phyloP scores from a whole-genome alignment of 2,113 vertebrate species.

The Phaetusa simplex region DNA sequence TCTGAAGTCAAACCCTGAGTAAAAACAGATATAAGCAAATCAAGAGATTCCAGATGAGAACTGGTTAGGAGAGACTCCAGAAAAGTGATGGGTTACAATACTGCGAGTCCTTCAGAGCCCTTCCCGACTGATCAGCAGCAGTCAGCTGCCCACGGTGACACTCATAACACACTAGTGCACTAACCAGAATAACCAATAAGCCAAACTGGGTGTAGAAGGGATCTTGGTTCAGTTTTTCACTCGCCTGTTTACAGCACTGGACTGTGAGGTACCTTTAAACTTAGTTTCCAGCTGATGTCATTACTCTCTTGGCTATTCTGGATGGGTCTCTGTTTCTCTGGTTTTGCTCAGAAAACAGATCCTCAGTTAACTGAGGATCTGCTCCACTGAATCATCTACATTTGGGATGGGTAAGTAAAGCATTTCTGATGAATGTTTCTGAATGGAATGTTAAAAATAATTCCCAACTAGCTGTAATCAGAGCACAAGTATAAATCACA shows the following conservation, averaged over 20 bases:
- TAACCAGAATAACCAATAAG: not conserved
- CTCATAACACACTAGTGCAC: not conserved
- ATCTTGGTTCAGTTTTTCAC: not conserved
- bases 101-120: not conserved
- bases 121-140: not conserved
- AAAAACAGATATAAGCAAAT: not conserved
- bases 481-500: slow-evolving; percentile 16
- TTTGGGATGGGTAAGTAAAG: not conserved
- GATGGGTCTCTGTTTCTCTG: not conserved
- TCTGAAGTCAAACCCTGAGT: not conserved
- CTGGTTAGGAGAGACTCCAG: not conserved
- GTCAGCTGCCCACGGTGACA: not conserved
- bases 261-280: not conserved
- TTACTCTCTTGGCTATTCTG: not conserved
- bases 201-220: not conserved
- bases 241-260: not conserved
- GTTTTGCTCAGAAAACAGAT: not conserved
- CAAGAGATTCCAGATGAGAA: not conserved
- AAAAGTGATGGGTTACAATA: not conserved
- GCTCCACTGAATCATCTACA: not conserved
- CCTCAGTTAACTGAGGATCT: not conserved
- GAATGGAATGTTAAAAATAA: slow-evolving; percentile 42
- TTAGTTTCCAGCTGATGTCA: not conserved
- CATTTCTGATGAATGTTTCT: slow-evolving; percentile 27
- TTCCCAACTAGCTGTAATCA: slow-evolving; percentile 14